Evolutionary conservation across 2,797 vertebrate genomes (phyloP).

Genomic region (Selene dorsalis): DNA sequence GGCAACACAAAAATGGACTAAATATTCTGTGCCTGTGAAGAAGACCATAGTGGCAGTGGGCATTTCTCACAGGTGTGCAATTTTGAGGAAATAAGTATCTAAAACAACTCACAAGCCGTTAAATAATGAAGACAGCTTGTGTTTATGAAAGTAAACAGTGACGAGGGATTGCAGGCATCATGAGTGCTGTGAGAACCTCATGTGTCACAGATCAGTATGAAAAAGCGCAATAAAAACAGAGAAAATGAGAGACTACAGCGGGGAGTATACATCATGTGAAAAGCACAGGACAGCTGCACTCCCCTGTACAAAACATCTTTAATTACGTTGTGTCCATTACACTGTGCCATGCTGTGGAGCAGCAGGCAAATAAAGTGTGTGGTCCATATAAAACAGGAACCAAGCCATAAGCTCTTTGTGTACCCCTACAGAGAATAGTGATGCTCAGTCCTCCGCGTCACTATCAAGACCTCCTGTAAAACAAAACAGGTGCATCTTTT

Average conservation of each 20-base stretch:
- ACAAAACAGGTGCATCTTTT: constrained; percentile 78
- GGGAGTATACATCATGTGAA: constrained; percentile 22
- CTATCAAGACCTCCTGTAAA: constrained; percentile 46
- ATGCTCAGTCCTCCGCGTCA: constrained; percentile 50
- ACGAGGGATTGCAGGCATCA: constrained; percentile 32
- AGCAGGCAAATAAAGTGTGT: constrained; percentile 20
- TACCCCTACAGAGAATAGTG: constrained; percentile 44
- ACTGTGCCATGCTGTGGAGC: constrained; percentile 17
- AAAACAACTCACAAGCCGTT: constrained; percentile 24
- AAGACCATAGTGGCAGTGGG: background rate
- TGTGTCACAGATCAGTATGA: constrained; percentile 25
- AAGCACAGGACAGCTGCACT: constrained; percentile 5
- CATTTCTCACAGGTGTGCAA: background rate
- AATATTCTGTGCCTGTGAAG: background rate
- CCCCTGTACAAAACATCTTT: constrained; percentile 15
- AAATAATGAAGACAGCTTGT: background rate
- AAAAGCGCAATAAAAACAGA: constrained; percentile 59
- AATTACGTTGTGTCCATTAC: constrained; percentile 24
- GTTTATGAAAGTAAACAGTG: constrained; percentile 7
- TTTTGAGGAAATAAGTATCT: background rate
- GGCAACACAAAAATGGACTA: constrained; percentile 1
- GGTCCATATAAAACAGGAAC: constrained; percentile 24
- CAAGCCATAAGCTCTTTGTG: constrained; percentile 24
- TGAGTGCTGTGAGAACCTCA: constrained; percentile 24
- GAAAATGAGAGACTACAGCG: constrained; percentile 6